These are phyloP conservation scores for Tragelaphus scriptus DNA, from an alignment of 2,113 vertebrate species.

Conservation along the genomic window DNA sequence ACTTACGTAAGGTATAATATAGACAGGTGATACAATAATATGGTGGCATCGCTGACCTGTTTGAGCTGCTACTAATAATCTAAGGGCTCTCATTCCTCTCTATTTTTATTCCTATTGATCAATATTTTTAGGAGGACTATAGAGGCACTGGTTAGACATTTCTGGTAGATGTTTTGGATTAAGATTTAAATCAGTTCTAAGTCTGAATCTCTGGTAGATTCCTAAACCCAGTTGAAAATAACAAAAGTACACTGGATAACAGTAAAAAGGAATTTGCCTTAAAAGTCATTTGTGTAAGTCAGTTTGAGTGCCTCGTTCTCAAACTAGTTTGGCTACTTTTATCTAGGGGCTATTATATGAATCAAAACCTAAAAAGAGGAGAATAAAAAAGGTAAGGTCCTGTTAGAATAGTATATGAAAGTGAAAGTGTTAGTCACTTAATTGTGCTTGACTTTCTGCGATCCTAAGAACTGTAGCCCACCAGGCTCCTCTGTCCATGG, in stretches of 20 bases:
- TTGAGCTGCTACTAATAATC: neutral
- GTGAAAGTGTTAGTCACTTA: neutral
- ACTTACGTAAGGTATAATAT: neutral
- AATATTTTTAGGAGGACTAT: neutral
- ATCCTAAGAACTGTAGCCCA: neutral
- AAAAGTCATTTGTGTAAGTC: neutral
- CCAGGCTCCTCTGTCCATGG: neutral
- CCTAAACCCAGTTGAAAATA: neutral
- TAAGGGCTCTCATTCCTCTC: neutral
- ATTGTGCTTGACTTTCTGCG: neutral
- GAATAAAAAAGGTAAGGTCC: neutral
- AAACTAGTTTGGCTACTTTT: conserved; percentile 10
- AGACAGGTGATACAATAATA: neutral
- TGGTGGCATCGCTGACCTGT: neutral
- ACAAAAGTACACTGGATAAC: neutral
- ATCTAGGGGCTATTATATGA: neutral
- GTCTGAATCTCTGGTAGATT: neutral
- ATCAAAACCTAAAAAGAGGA: neutral
- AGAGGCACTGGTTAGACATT: neutral
- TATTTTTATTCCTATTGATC: neutral
- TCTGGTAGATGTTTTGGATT: neutral
- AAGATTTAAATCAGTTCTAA: conserved; percentile 15
- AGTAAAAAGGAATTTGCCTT: conserved; percentile 11
- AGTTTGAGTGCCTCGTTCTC: neutral
- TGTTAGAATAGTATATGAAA: neutral